Conservation (phyloP, 2,888 invertebrate genomes). For the Patella ulyssiponensis region DNA sequence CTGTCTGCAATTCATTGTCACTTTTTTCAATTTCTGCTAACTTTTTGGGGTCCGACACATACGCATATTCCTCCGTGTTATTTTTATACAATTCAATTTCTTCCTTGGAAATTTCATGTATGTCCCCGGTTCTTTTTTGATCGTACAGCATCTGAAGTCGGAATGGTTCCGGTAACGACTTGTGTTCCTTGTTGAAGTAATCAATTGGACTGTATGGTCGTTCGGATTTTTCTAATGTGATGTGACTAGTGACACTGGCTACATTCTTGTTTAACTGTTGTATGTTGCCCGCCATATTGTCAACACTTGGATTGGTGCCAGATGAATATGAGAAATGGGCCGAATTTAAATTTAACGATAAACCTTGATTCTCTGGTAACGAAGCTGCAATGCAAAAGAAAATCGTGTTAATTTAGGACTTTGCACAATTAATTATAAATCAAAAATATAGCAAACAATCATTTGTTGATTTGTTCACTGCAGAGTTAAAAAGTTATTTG, state of each 20-base stretch:
- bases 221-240: too few species aligned
- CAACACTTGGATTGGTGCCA: not conserved
- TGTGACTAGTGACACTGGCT: too few species aligned
- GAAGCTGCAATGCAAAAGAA: not conserved
- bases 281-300: not conserved
- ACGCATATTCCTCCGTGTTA: not conserved
- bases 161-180: not conserved
- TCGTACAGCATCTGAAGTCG: not conserved
- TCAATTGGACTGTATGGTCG: too few species aligned
- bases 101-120: not conserved
- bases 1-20: not conserved
- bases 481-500: too few species aligned
- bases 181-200: too few species aligned
- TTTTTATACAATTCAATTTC: not conserved
- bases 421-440: too few species aligned
- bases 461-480: too few species aligned
- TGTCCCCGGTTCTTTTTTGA: not conserved
- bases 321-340: not conserved
- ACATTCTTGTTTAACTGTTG: too few species aligned
- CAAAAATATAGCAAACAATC: too few species aligned
- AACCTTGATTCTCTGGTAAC: not conserved
- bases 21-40: constrained; percentile 24
- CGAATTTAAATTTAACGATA: too few species aligned
- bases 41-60: constrained; percentile 23
- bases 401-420: not conserved